Conservation (phyloP, 2,888 invertebrate genomes). For the Eupithecia inturbata region DNA sequence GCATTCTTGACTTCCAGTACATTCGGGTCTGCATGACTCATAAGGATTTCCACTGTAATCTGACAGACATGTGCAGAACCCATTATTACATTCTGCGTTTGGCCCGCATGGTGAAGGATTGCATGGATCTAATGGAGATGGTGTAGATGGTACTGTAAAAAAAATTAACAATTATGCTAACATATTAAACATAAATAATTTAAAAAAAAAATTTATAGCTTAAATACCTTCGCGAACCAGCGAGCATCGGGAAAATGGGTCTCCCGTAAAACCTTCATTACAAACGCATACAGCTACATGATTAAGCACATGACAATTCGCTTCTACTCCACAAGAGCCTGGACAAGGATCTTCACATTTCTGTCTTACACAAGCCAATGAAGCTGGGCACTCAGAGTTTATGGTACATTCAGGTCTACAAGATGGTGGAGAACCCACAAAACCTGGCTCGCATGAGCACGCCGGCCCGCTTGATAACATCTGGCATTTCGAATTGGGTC, state of each 20-base stretch:
- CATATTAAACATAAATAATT: background rate
- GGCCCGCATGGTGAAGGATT: conserved; percentile 89
- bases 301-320: conserved; percentile 90
- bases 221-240: conserved; percentile 78
- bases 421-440: conserved; percentile 90
- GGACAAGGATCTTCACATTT: conserved; percentile 93
- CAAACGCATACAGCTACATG: conserved; percentile 93
- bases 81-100: conserved; percentile 88
- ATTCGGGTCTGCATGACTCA: conserved; percentile 89
- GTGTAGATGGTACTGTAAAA: conserved; percentile 69
- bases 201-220: background rate
- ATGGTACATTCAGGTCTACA: conserved; percentile 92
- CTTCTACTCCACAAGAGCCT: conserved; percentile 92
- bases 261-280: conserved; percentile 89
- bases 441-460: conserved; percentile 91
- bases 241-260: conserved; percentile 90
- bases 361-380: conserved; percentile 90
- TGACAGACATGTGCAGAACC: conserved; percentile 87
- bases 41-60: conserved; percentile 89
- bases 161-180: background rate
- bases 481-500: conserved; percentile 92
- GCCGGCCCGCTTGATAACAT: conserved; percentile 88
- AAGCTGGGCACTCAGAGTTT: conserved; percentile 91
- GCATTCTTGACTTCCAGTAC: conserved; percentile 89
- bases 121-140: conserved; percentile 83